Conservation (phyloP, 2,888 invertebrate genomes). For the Thera obeliscata region DNA sequence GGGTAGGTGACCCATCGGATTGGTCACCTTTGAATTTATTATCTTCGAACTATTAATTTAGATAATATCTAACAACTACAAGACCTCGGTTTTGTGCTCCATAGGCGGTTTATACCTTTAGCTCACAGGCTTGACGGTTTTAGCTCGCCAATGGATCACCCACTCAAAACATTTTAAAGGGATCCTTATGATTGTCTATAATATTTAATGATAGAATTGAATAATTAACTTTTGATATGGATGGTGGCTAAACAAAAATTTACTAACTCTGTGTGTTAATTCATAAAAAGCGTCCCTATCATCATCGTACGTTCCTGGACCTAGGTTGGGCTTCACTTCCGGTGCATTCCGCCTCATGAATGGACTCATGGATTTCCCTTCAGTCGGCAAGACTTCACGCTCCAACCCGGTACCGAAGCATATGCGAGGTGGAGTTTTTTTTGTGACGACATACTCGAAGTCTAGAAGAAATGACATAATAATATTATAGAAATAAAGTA, state of each 20-base stretch:
- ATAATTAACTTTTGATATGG: too few relatives aligned
- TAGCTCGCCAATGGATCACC: too few relatives aligned
- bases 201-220: too few relatives aligned
- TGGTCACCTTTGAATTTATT: too few relatives aligned
- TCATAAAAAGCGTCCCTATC: conserved; percentile 68
- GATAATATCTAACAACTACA: too few relatives aligned
- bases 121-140: too few relatives aligned
- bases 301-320: conserved; percentile 64
- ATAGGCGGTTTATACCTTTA: too few relatives aligned
- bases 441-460: conserved; percentile 84
- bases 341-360: conserved; percentile 74
- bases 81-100: too few relatives aligned
- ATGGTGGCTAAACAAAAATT: neutral
- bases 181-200: too few relatives aligned
- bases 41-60: too few relatives aligned
- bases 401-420: conserved; percentile 80
- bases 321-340: conserved; percentile 61
- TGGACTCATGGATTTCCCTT: conserved; percentile 70
- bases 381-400: conserved; percentile 73
- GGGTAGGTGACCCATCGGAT: too few relatives aligned
- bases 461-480: conserved; percentile 55
- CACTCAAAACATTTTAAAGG: too few relatives aligned
- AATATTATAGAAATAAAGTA: neutral
- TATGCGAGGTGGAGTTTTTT: conserved; percentile 70
- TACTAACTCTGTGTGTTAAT: conserved; percentile 62